These are phyloP conservation scores for Prenolepis imparis DNA, from an alignment of 2,888 invertebrate species.

Conservation along the genomic window DNA sequence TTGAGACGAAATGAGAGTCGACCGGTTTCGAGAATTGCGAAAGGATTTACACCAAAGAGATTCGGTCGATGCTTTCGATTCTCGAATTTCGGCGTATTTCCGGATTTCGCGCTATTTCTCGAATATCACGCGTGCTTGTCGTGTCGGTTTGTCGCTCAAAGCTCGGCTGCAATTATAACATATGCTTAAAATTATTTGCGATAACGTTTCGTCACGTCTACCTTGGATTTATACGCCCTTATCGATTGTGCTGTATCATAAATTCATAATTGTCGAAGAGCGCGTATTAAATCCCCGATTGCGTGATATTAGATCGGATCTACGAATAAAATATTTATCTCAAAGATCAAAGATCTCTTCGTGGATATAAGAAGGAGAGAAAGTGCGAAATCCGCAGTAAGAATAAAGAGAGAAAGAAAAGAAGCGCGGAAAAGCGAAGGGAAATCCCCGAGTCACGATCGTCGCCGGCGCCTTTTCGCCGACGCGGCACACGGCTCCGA, in stretches of 20 bases:
- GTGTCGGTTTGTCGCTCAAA: constrained; percentile 23
- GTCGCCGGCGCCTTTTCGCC: constrained; percentile 71
- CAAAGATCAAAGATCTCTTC: constrained; percentile 1
- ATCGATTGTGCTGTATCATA: neutral
- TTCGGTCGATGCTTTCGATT: constrained; percentile 4
- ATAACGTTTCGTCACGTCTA: neutral
- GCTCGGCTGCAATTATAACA: neutral
- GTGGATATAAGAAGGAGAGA: neutral
- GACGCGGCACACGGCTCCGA: constrained; percentile 69
- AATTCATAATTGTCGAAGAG: constrained; percentile 3
- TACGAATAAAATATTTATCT: constrained; percentile 32
- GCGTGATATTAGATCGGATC: neutral
- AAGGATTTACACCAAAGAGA: constrained; percentile 30
- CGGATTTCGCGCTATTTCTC: constrained; percentile 27
- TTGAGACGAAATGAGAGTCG: constrained; percentile 25
- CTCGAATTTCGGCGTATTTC: constrained; percentile 22
- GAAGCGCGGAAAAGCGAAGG: constrained; percentile 20
- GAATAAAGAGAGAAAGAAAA: neutral
- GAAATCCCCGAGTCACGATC: constrained; percentile 65
- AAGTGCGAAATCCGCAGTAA: neutral
- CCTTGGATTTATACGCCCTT: neutral
- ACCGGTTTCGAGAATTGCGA: constrained; percentile 27
- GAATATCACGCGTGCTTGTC: constrained; percentile 39
- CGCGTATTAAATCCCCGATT: neutral
- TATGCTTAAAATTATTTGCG: constrained; percentile 6